These are phyloP conservation scores for Meteorus colon DNA, from an alignment of 2,888 invertebrate species.

Conservation along the genomic window DNA sequence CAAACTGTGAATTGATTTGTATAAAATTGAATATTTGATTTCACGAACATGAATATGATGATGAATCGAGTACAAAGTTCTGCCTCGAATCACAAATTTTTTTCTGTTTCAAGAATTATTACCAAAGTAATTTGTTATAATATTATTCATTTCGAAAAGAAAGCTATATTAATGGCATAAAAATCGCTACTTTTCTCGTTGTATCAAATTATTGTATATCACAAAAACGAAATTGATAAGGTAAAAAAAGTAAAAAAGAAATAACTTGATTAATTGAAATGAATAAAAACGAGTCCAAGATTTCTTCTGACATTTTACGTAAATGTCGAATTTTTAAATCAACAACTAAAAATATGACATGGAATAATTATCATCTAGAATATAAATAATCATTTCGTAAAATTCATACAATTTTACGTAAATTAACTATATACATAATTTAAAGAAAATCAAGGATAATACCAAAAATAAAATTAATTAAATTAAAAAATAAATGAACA, in stretches of 20 bases:
- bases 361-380: conserved; percentile 8
- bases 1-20: too few species aligned
- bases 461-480: neutral
- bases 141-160: too few species aligned
- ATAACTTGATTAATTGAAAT: neutral
- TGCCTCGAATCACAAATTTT: too few species aligned
- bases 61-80: too few species aligned
- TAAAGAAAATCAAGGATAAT: neutral
- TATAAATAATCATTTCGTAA: neutral
- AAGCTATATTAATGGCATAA: too few species aligned
- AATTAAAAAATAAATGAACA: neutral
- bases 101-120: too few species aligned
- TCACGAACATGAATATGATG: neutral
- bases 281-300: neutral
- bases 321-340: conserved; percentile 2
- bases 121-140: too few species aligned
- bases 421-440: neutral
- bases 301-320: neutral
- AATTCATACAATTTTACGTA: neutral
- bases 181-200: too few species aligned
- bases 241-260: neutral
- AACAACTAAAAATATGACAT: neutral
- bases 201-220: too few species aligned
- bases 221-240: neutral
- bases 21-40: neutral